phyloP scores from a whole-genome alignment of 1,140 invertebrate species.

The Oryzaephilus surinamensis region DNA sequence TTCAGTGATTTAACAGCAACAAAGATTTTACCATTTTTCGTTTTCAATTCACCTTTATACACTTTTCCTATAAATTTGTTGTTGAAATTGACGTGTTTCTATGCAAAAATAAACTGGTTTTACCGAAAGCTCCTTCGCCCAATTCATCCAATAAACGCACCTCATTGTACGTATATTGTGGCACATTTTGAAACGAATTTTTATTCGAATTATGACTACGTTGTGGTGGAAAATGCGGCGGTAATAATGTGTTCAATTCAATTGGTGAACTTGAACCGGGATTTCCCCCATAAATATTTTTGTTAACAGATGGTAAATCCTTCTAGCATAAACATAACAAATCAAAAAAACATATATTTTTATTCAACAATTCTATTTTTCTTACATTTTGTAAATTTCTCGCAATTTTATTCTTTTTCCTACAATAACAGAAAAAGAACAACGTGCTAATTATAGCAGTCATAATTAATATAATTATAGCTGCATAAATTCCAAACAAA shows the following conservation, averaged over 20 bases:
- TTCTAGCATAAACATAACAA: slow-evolving; percentile 34
- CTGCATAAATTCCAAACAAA: slow-evolving; percentile 41
- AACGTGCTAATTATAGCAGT: too few species aligned
- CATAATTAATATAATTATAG: slow-evolving; percentile 34
- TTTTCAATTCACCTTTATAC: slow-evolving; percentile 84
- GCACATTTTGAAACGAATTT: slow-evolving; percentile 45
- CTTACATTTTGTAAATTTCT: slow-evolving; percentile 50
- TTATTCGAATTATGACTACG: slow-evolving; percentile 26
- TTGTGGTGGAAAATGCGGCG: slow-evolving; percentile 40
- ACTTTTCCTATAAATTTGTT: slow-evolving; percentile 46
- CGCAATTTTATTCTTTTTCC: slow-evolving; percentile 43
- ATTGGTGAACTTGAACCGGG: slow-evolving; percentile 54
- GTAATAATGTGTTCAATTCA: slow-evolving; percentile 66
- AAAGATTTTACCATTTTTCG: slow-evolving; percentile 52
- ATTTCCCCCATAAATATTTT: slow-evolving; percentile 63
- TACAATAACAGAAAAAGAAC: slow-evolving; percentile 42
- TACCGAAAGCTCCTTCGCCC: slow-evolving; percentile 92
- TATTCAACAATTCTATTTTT: too few species aligned
- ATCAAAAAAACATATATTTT: neutral
- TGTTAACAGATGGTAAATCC: slow-evolving; percentile 56
- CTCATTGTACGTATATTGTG: slow-evolving; percentile 63
- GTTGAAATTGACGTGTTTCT: neutral
- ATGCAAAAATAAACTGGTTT: neutral
- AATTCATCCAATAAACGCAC: slow-evolving; percentile 88
- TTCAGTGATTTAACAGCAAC: slow-evolving; percentile 93